phyloP scores from a whole-genome alignment of 2,797 vertebrate genomes.

The Crypturellus tataupa region DNA sequence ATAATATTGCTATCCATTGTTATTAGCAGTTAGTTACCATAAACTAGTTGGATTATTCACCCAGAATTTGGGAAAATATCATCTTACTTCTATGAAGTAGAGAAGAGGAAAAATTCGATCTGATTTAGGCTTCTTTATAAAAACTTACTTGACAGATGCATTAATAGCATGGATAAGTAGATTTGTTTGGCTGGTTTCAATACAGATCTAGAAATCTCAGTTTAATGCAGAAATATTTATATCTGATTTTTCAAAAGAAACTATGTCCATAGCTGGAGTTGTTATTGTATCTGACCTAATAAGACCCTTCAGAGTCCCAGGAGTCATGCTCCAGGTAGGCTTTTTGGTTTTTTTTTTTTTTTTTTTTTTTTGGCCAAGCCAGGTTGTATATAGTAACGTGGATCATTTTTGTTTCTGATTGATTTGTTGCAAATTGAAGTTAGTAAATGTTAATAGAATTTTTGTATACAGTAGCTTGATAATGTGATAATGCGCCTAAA shows the following conservation, averaged over 20 bases:
- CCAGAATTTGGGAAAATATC: conserved; percentile 50
- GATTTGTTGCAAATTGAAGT: not conserved
- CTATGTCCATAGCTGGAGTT: not conserved
- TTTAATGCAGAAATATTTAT: not conserved
- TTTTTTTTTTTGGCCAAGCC: not conserved
- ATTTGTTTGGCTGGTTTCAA: not conserved
- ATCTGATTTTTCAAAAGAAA: not conserved
- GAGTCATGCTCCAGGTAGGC: rapidly evolving
- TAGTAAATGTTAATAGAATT: not conserved
- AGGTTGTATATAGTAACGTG: not conserved
- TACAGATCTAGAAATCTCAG: not conserved
- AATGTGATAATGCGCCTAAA: not conserved
- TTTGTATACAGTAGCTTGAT: not conserved
- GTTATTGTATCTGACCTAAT: not conserved
- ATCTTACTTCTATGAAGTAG: not conserved
- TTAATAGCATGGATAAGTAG: not conserved
- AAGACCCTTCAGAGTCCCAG: not conserved
- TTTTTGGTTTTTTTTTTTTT: not conserved
- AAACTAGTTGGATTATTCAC: conserved; percentile 11
- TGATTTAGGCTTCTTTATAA: conserved; percentile 57
- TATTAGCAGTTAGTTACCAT: conserved; percentile 68
- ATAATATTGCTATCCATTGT: not conserved
- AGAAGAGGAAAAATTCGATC: conserved; percentile 28
- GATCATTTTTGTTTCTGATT: not conserved
- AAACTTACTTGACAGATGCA: not conserved